phyloP scores from a whole-genome alignment of 2,888 invertebrate species.

The Ptychoptera contaminata region DNA sequence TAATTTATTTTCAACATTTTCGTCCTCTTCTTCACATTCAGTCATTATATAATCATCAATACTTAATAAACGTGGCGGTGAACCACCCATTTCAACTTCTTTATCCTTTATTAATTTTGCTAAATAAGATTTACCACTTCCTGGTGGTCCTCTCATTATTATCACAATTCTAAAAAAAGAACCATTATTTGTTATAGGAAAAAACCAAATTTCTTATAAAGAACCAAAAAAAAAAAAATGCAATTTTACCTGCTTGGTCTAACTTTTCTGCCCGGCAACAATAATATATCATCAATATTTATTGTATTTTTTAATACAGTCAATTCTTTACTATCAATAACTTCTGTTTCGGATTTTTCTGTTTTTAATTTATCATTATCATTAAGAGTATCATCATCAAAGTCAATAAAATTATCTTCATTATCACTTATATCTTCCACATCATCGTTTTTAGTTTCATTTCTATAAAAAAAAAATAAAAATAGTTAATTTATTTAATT shows the following conservation, averaged over 20 bases:
- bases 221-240: not conserved
- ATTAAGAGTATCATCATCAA: not conserved
- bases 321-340: not conserved
- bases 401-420: not conserved
- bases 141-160: slow-evolving; percentile 83
- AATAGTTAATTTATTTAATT: not conserved
- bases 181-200: not conserved
- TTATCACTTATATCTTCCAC: slow-evolving; percentile 1
- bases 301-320: slow-evolving; percentile 28
- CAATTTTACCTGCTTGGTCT: slow-evolving; percentile 39
- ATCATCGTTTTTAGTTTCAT: not conserved
- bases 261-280: slow-evolving; percentile 59
- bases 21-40: slow-evolving; percentile 55
- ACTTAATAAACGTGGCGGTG: slow-evolving; percentile 80
- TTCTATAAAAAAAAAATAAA: not conserved
- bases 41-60: slow-evolving; percentile 93
- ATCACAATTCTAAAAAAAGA: slow-evolving; percentile 48
- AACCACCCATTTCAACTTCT: slow-evolving; percentile 70
- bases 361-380: not conserved
- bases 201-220: not conserved
- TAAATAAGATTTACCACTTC: slow-evolving; percentile 85
- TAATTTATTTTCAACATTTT: slow-evolving; percentile 18
- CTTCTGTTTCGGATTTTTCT: not conserved
- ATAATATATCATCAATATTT: slow-evolving; percentile 69
- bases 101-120: slow-evolving; percentile 74